These are phyloP conservation scores for Drosophila cyrtoloma DNA, from an alignment of 2,888 invertebrate species.

Conservation along the genomic window DNA sequence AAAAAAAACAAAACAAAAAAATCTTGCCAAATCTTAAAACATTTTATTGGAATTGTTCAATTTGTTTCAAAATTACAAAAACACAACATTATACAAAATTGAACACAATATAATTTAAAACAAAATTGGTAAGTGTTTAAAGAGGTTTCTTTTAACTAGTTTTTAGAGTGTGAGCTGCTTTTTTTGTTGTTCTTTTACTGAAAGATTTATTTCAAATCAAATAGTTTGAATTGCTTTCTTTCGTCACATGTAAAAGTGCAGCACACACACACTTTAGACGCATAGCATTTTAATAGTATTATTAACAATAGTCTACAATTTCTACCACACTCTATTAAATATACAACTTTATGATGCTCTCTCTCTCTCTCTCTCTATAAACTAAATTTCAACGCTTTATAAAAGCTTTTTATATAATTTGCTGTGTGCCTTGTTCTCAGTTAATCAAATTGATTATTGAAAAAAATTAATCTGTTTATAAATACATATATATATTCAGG, in stretches of 20 bases:
- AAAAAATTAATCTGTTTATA: neutral
- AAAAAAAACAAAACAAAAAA: slow-evolving; percentile 25
- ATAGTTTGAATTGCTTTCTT: neutral
- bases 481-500: slow-evolving; percentile 85
- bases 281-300: slow-evolving; percentile 15
- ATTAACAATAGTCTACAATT: slow-evolving; percentile 21
- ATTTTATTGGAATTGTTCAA: slow-evolving; percentile 72
- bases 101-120: slow-evolving; percentile 51
- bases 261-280: slow-evolving; percentile 10
- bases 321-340: slow-evolving; percentile 31
- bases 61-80: slow-evolving; percentile 58
- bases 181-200: neutral
- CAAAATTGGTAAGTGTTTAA: slow-evolving; percentile 72
- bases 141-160: slow-evolving; percentile 50
- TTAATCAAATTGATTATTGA: neutral
- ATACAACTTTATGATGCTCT: slow-evolving; percentile 32
- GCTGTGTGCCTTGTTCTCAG: slow-evolving; percentile 65
- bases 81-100: slow-evolving; percentile 50
- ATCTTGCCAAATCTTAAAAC: slow-evolving; percentile 50
- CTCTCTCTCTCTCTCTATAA: slow-evolving; percentile 35
- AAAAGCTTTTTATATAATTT: slow-evolving; percentile 49
- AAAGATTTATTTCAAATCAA: neutral
- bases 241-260: slow-evolving; percentile 13
- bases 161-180: slow-evolving; percentile 27
- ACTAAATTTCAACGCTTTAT: slow-evolving; percentile 31